phyloP scores from a whole-genome alignment of 2,797 vertebrate species.

The Vespertilio murinus region DNA sequence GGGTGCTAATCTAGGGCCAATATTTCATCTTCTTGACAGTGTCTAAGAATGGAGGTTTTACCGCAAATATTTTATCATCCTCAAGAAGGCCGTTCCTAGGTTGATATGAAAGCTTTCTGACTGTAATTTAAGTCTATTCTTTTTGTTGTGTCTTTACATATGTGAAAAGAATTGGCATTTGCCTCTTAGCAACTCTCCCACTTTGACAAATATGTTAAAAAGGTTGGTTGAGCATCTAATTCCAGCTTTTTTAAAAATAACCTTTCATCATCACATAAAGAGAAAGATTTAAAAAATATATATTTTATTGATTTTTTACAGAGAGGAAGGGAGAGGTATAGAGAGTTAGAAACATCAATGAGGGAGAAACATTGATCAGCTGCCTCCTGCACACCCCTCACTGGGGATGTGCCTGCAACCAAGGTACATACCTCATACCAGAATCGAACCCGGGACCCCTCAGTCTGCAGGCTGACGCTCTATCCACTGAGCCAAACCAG shows the following conservation, averaged over 20 bases:
- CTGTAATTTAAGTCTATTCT: conserved; percentile 47
- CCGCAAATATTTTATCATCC: background rate
- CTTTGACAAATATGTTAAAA: conserved; percentile 56
- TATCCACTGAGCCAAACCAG: no score
- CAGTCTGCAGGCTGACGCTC: no score
- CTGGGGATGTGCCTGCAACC: no score
- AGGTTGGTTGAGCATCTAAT: conserved; percentile 56
- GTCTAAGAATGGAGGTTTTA: background rate
- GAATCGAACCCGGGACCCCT: no score
- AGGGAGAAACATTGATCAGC: no score
- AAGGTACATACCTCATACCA: no score
- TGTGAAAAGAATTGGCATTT: conserved; percentile 53
- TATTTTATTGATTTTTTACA: no score
- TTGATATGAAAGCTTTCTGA: background rate
- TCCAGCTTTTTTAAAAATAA: conserved; percentile 62
- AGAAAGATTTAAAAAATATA: background rate
- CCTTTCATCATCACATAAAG: conserved; percentile 54
- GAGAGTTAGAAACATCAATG: no score
- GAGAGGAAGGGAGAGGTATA: no score
- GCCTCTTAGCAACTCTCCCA: conserved; percentile 27
- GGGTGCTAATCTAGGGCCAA: background rate
- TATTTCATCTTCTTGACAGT: conserved; percentile 4
- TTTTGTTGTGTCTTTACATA: conserved; percentile 41
- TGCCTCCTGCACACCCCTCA: no score
- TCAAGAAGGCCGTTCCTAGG: background rate